These are phyloP conservation scores for Furnarius figulus DNA, from an alignment of 2,113 vertebrate species.

Conservation along the genomic window DNA sequence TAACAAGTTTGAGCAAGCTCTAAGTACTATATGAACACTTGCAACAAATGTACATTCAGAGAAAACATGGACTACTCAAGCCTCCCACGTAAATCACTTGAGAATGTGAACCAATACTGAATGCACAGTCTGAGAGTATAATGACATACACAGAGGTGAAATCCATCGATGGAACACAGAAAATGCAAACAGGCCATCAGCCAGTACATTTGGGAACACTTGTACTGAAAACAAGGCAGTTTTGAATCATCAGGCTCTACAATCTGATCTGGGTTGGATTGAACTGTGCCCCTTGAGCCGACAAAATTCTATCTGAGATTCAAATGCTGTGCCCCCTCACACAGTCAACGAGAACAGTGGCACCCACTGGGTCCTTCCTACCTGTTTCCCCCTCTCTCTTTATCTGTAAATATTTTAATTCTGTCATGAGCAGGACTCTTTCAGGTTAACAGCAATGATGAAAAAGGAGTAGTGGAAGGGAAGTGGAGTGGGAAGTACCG, in stretches of 20 bases:
- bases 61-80: not conserved
- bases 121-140: not conserved
- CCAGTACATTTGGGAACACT: not conserved
- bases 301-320: not conserved
- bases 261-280: not conserved
- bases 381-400: not conserved
- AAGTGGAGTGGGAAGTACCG: conserved; percentile 50
- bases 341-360: not conserved
- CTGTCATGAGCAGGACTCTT: conserved; percentile 5
- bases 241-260: not conserved
- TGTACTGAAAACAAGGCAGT: not conserved
- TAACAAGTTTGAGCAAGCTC: not conserved
- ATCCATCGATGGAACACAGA: not conserved
- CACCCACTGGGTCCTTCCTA: not conserved
- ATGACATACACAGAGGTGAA: not conserved
- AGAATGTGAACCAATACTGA: not conserved
- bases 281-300: not conserved
- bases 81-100: not conserved
- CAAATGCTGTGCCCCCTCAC: not conserved
- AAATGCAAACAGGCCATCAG: not conserved
- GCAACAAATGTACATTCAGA: not conserved
- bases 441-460: conserved; percentile 84
- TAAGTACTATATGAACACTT: not conserved
- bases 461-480: conserved; percentile 81
- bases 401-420: not conserved